A percentile compares a stretch with the other conserved stretches of the same genome.
Evolutionary conservation across 2,113 vertebrate species (phyloP).

Genomic region (Cyanoramphus novaezelandiae): DNA sequence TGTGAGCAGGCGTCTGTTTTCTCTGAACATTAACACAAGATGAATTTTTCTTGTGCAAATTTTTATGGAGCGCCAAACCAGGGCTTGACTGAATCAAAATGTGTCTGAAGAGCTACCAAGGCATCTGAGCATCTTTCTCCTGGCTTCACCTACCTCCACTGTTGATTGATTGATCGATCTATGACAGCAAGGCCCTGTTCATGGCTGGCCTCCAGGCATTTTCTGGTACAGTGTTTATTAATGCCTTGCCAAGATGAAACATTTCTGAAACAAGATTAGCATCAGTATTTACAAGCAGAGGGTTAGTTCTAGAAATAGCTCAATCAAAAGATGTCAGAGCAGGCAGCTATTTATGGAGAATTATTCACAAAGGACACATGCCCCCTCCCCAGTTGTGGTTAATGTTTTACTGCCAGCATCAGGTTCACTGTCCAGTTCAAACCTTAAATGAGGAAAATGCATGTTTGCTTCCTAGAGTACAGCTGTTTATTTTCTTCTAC

Average conservation of each 20-base stretch:
- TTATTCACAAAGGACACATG: background rate
- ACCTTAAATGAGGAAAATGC: background rate
- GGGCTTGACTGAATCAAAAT: background rate
- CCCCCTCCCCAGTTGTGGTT: background rate
- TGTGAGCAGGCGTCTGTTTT: background rate
- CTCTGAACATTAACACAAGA: background rate
- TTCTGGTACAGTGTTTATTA: constrained; percentile 33
- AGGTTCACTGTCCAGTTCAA: constrained; percentile 3
- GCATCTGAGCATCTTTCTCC: background rate
- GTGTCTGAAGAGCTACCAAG: background rate
- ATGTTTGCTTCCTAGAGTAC: background rate
- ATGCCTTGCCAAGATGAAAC: constrained; percentile 35
- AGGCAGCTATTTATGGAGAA: background rate
- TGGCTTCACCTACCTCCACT: background rate
- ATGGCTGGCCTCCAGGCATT: background rate
- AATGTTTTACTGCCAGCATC: background rate
- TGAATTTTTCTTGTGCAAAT: background rate
- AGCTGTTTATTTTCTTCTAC: constrained; percentile 9
- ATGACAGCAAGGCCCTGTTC: background rate
- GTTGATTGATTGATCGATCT: background rate
- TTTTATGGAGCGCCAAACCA: background rate
- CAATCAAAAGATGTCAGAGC: constrained; percentile 23
- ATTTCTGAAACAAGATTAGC: constrained; percentile 53
- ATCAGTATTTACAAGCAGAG: constrained; percentile 44
- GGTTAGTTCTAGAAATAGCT: constrained; percentile 43